phyloP scores from a whole-genome alignment of 2,113 vertebrate genomes.

The Eublepharis macularius region DNA sequence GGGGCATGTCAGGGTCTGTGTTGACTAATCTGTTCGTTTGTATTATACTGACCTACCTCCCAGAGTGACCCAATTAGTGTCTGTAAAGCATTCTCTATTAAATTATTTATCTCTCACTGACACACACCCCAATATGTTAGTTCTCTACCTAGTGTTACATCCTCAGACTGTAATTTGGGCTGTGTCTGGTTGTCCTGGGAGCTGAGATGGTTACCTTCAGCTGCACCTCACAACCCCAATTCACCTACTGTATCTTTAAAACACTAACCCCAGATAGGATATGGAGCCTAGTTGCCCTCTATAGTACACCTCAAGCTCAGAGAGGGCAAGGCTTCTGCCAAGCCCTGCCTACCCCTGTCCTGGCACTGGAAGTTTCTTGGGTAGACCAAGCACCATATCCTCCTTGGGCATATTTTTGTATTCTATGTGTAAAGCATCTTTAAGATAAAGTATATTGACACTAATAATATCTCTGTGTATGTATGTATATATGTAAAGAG shows the following conservation, averaged over 20 bases:
- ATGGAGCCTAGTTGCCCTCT: background rate
- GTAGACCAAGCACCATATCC: background rate
- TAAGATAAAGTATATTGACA: conserved; percentile 40
- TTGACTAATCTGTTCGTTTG: background rate
- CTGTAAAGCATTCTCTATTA: background rate
- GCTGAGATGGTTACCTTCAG: background rate
- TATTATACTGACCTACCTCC: conserved; percentile 34
- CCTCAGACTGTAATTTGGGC: background rate
- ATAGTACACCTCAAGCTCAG: background rate
- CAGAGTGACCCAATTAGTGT: conserved; percentile 2
- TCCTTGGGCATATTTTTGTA: conserved; percentile 33
- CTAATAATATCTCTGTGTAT: background rate
- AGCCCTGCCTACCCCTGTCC: background rate
- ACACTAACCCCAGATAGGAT: conserved; percentile 10
- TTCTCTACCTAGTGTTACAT: background rate
- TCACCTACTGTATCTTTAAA: conserved; percentile 19
- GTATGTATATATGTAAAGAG: background rate
- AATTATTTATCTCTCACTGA: conserved; percentile 20
- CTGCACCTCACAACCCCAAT: background rate
- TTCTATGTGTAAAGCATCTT: conserved; percentile 35
- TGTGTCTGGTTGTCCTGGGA: background rate
- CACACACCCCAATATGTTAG: background rate
- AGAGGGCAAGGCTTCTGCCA: background rate
- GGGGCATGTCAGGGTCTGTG: background rate
- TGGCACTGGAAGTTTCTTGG: background rate